Base-by-base conservation (phyloP, 1,140 invertebrate species). In the Drosophila parabipectinata region DNA sequence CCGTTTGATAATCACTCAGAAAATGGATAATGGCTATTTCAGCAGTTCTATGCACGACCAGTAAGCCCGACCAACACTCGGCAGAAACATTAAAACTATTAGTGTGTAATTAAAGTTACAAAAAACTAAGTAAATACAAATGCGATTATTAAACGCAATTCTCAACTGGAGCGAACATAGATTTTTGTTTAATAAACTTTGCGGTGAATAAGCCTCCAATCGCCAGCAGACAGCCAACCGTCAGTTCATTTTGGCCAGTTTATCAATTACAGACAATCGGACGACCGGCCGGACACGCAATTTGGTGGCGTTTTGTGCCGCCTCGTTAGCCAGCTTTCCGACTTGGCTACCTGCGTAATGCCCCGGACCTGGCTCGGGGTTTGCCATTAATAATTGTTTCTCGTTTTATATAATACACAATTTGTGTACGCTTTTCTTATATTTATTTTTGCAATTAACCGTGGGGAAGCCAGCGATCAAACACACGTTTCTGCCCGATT, bases 351-450 rank as follows among this genome's bases (percentile, higher is more conserved):
- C 71, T 71, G 77, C 78, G 78, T 81, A 78, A 68, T 53, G 47
- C 18, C 10, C 58, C 37, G 44, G 21, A 1, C 10, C 58, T 24
- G 44, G 9, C 15, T 71, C 71, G 80, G 69, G 78, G 71, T 68
- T 87, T 81, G 81, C 82, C 50, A 84, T 85, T 73, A 80, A 75
- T 64, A 85, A 85, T 75, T 87, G 76, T 67, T 73, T 59, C 34
- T 71, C 51, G 54, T 63, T 85, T 77, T 85, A 77, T 81, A 81
- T 84, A 83, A 84, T 41, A 79, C 61, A 63, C 84, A 66, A 87
- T 74, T 87, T 72, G 63, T 74, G 68, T 85, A 75, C 48, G 66
- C 75, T 59, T 82, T 74, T 50, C 62, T 61, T 62, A 30, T 57
- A 58, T 54, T 47, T 63, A 60, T 62, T 55, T 52, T 67, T 66